phyloP scores from a whole-genome alignment of 2,797 vertebrate genomes.

The Acanthiza pusilla region DNA sequence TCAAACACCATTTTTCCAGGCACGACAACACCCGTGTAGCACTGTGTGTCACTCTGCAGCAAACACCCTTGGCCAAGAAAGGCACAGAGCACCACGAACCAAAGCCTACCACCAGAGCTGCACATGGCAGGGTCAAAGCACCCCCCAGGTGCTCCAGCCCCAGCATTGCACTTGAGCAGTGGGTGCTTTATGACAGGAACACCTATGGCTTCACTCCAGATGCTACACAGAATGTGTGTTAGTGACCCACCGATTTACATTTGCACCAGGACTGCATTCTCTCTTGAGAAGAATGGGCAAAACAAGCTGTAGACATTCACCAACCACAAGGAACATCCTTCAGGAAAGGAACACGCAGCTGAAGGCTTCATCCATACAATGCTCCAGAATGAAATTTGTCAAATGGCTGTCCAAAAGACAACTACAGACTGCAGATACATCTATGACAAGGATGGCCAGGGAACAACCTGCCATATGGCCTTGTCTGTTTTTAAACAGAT shows the following conservation, averaged over 20 bases:
- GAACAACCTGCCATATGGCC: background rate
- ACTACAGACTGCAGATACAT: background rate
- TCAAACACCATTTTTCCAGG: conserved; percentile 26
- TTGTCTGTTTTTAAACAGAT: background rate
- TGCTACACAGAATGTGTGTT: background rate
- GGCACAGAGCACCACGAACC: background rate
- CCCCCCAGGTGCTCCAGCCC: background rate
- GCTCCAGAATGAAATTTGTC: background rate
- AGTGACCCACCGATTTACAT: background rate
- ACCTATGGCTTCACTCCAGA: background rate
- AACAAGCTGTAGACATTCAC: background rate
- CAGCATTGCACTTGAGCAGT: background rate
- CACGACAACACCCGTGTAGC: background rate
- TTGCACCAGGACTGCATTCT: background rate
- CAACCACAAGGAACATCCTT: background rate
- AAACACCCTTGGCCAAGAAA: conserved; percentile 7
- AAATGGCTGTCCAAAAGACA: background rate
- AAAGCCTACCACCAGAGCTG: background rate
- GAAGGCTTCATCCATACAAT: background rate
- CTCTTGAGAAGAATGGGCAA: background rate
- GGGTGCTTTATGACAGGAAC: background rate
- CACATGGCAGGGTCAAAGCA: background rate
- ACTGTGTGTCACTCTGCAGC: background rate
- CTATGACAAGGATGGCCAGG: background rate
- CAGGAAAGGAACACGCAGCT: background rate